Conservation (phyloP, 2,888 invertebrate species). For the Automeris io region DNA sequence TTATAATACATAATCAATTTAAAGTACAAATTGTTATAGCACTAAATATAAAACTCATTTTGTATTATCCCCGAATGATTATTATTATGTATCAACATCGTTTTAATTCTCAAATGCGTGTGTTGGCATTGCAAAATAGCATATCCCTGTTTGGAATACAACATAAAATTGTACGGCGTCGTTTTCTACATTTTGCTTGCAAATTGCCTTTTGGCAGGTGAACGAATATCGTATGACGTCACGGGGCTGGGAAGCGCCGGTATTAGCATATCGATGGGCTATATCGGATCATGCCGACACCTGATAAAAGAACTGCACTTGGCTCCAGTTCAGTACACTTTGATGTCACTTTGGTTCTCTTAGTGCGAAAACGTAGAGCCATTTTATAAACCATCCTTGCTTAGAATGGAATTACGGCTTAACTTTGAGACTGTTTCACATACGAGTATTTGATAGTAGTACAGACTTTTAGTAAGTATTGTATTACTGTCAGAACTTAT, state of each 20-base stretch:
- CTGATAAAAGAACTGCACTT: conserved; percentile 8
- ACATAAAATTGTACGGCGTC: conserved; percentile 16
- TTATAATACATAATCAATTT: too few species aligned
- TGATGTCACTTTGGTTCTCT: conserved; percentile 1
- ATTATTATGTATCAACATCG: too few species aligned
- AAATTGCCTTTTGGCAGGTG: conserved; percentile 34
- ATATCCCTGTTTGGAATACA: conserved; percentile 3
- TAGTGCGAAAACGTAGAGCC: background rate
- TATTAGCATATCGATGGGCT: conserved; percentile 37
- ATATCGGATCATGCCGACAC: conserved; percentile 14
- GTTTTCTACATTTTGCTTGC: conserved; percentile 33
- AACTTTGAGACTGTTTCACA: too few species aligned
- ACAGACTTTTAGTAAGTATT: too few species aligned
- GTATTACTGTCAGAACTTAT: conserved; percentile 15
- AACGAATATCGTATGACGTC: conserved; percentile 25
- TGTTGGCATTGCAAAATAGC: background rate
- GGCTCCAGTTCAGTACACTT: conserved; percentile 4
- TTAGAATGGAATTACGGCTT: background rate
- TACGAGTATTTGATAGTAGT: too few species aligned
- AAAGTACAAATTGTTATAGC: too few species aligned
- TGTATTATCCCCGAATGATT: too few species aligned
- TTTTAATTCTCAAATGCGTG: conserved; percentile 4
- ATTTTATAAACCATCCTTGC: background rate
- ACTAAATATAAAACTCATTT: too few species aligned
- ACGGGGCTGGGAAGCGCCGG: conserved; percentile 15